phyloP scores from a whole-genome alignment of 2,797 vertebrate species.

The Nothura maculosa region DNA sequence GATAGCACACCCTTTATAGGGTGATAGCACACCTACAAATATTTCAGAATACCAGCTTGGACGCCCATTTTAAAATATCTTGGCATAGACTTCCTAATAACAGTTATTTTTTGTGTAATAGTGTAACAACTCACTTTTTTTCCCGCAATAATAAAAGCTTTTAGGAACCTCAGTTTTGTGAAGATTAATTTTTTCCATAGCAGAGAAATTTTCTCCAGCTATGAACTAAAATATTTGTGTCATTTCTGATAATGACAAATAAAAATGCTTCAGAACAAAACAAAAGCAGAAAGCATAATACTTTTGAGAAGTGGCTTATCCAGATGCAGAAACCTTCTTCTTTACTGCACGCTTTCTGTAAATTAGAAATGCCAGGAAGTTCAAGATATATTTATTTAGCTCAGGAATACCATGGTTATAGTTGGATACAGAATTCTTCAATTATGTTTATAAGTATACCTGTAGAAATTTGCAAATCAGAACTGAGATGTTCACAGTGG shows the following conservation, averaged over 20 bases:
- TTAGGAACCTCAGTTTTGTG: neutral
- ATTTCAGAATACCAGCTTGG: neutral
- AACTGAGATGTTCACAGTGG: neutral
- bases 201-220: neutral
- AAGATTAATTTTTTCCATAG: neutral
- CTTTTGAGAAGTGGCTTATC: neutral
- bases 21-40: neutral
- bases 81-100: neutral
- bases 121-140: neutral
- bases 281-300: neutral
- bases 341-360: neutral
- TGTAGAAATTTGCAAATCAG: neutral
- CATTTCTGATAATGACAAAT: neutral
- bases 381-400: neutral
- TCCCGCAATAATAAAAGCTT: fast-evolving
- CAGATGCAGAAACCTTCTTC: neutral
- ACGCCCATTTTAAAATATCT: neutral
- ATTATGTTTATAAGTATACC: neutral
- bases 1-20: neutral
- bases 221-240: neutral
- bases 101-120: neutral
- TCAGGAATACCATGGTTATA: neutral
- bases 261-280: neutral
- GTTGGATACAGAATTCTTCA: neutral
- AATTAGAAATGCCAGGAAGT: neutral